phyloP scores from a whole-genome alignment of 2,888 invertebrate species.

The Dicyrtomina minuta region DNA sequence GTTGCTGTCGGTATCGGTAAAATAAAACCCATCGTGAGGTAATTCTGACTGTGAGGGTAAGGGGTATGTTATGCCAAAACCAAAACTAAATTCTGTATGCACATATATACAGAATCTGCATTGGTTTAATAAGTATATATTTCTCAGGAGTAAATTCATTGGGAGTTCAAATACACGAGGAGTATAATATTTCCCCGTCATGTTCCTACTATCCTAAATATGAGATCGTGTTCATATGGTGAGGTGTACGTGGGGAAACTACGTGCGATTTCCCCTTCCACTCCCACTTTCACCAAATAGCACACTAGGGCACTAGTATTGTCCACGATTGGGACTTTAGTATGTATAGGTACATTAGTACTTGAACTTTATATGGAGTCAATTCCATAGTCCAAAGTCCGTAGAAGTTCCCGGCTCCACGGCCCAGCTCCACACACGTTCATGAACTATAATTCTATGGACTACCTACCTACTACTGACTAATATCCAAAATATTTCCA shows the following conservation, averaged over 20 bases:
- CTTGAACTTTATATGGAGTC: slow-evolving; percentile 10
- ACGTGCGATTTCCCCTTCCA: too few species aligned
- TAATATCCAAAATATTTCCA: slow-evolving; percentile 14
- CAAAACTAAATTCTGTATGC: not conserved
- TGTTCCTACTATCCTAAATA: too few species aligned
- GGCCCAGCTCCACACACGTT: not conserved
- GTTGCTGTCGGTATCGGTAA: too few species aligned
- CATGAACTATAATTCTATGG: not conserved
- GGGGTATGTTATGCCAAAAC: too few species aligned
- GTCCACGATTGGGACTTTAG: slow-evolving; percentile 3
- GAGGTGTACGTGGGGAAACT: not conserved
- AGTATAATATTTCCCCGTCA: too few species aligned
- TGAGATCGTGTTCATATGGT: too few species aligned
- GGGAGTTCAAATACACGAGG: not conserved
- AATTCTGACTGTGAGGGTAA: too few species aligned
- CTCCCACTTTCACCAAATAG: not conserved
- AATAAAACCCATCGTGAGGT: too few species aligned
- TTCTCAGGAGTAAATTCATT: not conserved
- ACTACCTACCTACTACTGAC: too few species aligned
- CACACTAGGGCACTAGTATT: slow-evolving; percentile 10
- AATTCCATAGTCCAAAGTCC: not conserved
- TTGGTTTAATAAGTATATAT: not conserved
- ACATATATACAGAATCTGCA: not conserved
- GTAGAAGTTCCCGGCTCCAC: not conserved
- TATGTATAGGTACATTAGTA: not conserved